Base-by-base conservation (phyloP, 2,113 vertebrate species). In the Dipodomys ordii region DNA sequence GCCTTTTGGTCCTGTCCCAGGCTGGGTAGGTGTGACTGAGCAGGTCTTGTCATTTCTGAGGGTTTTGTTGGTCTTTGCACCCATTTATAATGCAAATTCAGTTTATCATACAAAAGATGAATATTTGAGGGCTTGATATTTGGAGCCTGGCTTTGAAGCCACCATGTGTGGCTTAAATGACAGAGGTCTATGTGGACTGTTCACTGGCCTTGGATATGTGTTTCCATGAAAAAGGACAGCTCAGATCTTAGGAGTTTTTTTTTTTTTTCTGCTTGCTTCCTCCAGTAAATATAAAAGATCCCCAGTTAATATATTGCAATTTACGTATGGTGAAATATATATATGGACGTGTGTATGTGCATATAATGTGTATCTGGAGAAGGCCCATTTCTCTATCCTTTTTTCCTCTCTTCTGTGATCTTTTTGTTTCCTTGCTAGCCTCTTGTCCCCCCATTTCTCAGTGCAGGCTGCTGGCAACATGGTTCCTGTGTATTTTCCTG, bases 231-330 rank as follows among this genome's bases (percentile, higher is more conserved):
- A 80, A 92, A 60, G 18, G 19, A 85, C 19, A 83, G 62, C 44
- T 93, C 83, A 80, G 60, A 46, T 86, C 78, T 85, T 64, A 67
- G 18, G 28, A 68, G 15, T 57, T 25, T 88, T 79, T 87, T 69
- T 44, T 39, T 39, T 39, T 39, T 5, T 39, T 39, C 39, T 39
- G 39, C 39, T 11, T 8, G 57, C 79, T 90, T 96, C 46, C 9
- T 30, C 35, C 32, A 76, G 35, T 53, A 79, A 76, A 84, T 35
- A 25, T 16, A 92, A 84, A 90, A 3, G 32, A 28, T 69, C 28
- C 44, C 13, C 68, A 27, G 49, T 15, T 32, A 30, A 39, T 62
- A 22, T 6, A 30, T 16, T 82, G 49, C 35, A 39, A 87, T 11
- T 69, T 0, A 25, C 49, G 12, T 49, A 49, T 49, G 46, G 22